phyloP scores from a whole-genome alignment of 2,888 invertebrate genomes.

The Hecatera dysodea region DNA sequence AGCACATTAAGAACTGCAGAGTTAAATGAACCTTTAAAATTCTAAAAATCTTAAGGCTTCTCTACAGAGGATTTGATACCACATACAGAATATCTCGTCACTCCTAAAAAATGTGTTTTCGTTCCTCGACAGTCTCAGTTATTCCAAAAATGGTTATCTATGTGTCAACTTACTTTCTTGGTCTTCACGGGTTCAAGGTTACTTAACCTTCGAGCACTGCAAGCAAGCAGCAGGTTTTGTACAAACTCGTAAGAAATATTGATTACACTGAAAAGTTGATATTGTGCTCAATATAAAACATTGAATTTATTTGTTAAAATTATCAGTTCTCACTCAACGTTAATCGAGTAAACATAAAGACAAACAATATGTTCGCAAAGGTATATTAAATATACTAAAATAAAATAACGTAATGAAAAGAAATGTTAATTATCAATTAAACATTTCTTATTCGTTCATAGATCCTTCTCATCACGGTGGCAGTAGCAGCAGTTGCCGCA shows the following conservation, averaged over 20 bases:
- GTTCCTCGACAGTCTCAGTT: neutral
- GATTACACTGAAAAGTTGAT: conserved; percentile 1
- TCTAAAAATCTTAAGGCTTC: no score
- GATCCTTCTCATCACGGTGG: conserved; percentile 22
- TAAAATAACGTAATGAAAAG: no score
- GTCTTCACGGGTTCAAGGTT: conserved; percentile 19
- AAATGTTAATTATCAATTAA: no score
- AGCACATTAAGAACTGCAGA: no score
- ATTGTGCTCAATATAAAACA: conserved; percentile 31
- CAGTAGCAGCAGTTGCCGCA: neutral
- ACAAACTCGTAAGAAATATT: conserved; percentile 9
- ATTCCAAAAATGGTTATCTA: neutral
- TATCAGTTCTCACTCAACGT: conserved; percentile 16
- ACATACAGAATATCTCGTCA: no score
- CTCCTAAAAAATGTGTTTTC: neutral
- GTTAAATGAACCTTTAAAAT: no score
- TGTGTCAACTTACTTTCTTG: conserved; percentile 8
- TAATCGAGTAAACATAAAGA: neutral
- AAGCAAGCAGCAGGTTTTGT: conserved; percentile 13
- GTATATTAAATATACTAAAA: neutral
- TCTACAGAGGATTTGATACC: no score
- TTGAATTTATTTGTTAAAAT: conserved; percentile 6
- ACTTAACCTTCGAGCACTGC: neutral
- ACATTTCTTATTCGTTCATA: neutral
- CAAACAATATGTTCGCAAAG: conserved; percentile 31